These are phyloP conservation scores for Pachyramphus minor DNA, from an alignment of 2,113 vertebrate genomes.

Conservation along the genomic window DNA sequence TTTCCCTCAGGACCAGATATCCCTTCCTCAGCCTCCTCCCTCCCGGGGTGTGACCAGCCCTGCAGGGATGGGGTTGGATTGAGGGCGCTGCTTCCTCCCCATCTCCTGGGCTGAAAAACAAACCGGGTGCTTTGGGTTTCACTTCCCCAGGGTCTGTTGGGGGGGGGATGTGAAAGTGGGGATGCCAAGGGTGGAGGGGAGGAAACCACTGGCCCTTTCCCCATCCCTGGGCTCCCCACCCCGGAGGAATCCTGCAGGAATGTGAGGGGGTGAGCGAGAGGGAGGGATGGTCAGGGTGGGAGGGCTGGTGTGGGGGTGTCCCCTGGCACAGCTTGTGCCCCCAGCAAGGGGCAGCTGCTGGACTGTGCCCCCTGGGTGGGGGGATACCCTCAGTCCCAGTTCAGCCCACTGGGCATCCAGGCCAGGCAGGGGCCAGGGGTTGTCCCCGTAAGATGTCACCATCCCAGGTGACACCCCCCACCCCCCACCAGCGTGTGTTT, in stretches of 20 bases:
- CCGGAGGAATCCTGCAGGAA: neutral
- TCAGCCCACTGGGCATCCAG: neutral
- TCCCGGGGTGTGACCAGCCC: no score
- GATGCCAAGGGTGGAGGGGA: rapidly evolving
- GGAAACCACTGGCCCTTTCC: neutral
- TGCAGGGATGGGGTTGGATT: neutral
- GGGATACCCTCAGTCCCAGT: neutral
- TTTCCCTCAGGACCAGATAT: neutral
- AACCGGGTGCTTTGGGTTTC: rapidly evolving
- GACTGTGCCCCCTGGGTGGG: neutral
- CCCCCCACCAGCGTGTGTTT: neutral
- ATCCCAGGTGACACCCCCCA: neutral
- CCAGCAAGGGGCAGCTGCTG: neutral
- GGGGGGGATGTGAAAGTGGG: neutral
- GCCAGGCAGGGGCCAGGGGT: neutral
- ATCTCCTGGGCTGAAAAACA: neutral
- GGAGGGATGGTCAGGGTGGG: neutral
- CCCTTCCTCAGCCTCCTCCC: neutral
- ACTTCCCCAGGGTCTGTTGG: no score
- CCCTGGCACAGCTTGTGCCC: rapidly evolving
- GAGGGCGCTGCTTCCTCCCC: neutral
- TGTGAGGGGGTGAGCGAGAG: neutral
- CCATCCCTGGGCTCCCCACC: neutral
- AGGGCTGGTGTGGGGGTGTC: rapidly evolving
- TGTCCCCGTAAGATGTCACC: rapidly evolving